Evolutionary conservation across 2,797 vertebrate genomes (phyloP), one percentile per base, ranked within the genome.

Genomic region (Ceyx erithaca): DNA sequence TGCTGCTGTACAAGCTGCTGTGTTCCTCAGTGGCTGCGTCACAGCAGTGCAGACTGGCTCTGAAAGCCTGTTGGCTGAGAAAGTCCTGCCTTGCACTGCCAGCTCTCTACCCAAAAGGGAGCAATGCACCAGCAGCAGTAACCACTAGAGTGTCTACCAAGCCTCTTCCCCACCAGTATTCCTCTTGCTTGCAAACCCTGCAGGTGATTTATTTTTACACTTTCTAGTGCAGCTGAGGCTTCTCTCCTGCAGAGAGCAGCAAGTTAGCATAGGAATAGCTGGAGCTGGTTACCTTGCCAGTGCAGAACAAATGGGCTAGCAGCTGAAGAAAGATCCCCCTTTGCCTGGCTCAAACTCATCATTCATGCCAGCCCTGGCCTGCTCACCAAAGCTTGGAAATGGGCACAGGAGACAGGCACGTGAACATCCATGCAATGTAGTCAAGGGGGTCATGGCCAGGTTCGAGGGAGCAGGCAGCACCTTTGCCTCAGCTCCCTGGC

Each of bases 161-260:
- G 26, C 26, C 30, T 72, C 26, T 26, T 18, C 14, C 43, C 17
- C 54, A 55, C 13, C 57, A 21, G 3, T 7, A 40, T 28, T 72
- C 35, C 59, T 68, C 63, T 37, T 54, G n/a, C 35, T 61, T 72
- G 31, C 48, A 59, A 55, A 58, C 21, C 11, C 59, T 55, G 35
- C 66, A 77, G 57, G 31, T 59, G 40, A 16, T 37, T 54, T 49
- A 45, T 1, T 35, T 49, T 45, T 40, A 23, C 7, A 3, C 13
- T 62, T 31, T 23, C 20, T 33, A 63, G 48, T 9, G 17, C 61
- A 84, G 80, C 80, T 82, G 78, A 81, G 61, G 37, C 64, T 85
- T 87, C 68, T 73, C 12, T 85, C 64, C 80, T 80, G 67, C 79
- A 86, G 93, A 59, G 45, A 88, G 67, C 84, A 87, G 81, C 57